Base-by-base conservation (phyloP, 2,888 invertebrate genomes). In the Dendrolimus houi region DNA sequence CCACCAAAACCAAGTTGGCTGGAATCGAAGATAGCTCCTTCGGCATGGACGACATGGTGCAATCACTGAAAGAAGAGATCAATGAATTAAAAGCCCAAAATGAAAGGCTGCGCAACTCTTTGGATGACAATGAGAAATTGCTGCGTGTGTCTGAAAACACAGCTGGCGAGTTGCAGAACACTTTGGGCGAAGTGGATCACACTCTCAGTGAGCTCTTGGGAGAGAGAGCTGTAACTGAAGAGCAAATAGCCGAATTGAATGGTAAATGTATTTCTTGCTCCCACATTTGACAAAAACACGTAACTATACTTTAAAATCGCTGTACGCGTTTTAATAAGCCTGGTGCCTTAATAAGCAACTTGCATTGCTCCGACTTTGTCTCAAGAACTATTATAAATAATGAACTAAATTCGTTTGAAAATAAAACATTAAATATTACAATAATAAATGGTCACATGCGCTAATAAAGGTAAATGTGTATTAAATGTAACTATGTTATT, bases 161-260 rank as follows among this genome's bases (percentile, higher is more conserved):
- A 0, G 95, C 96, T 0, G 95, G 96, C 69, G 95, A 96, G 54
- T 85, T 96, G 64, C 96, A 96, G 79, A 93, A 95, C 59, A 95
- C 96, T 62, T 92, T 93, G 62, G 92, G 94, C 1, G 91, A 89
- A 54, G 92, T 96, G 54, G 96, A 96, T 75, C 93, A 95, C 60
- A 95, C 96, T 75, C 94, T 93, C 61, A 94, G 94, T 60, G 91
- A 89, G 74, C 82, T 79, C 80, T 87, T 83, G 72, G 72, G 66
- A 60, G 87, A 84, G 65, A 83, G 84, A 91, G 87, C 79, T 66
- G 69, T 81, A 64, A 81, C 82, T 74, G 87, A 91, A 75, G 89
- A 91, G 69, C 85, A 91, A 59, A 92, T 92, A 62, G 75, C 87
- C 59, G 92, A 88, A 59, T 76, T 91, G 55, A 85, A 91, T 68